Percentiles rank a stretch among this genome's conserved stretches.
phyloP scores from a whole-genome alignment of 2,797 vertebrate species.

The Agapornis canus region DNA sequence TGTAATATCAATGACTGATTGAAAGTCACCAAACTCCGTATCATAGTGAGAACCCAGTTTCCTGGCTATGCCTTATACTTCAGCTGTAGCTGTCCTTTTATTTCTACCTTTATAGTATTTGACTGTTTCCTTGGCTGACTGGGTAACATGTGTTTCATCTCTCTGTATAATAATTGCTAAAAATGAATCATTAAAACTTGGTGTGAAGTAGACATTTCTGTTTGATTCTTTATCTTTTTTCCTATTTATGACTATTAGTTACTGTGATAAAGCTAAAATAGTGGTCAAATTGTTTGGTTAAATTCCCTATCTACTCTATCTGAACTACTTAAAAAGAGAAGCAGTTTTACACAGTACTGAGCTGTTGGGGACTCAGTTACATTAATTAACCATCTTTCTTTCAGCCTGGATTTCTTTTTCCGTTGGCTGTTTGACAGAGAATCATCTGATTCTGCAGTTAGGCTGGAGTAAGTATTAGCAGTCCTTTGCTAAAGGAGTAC shows the following conservation, averaged over 20 bases:
- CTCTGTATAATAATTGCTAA: background rate
- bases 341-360: background rate
- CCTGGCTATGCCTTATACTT: background rate
- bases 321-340: background rate
- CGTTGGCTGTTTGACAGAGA: constrained; percentile 91
- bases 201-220: background rate
- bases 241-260: background rate
- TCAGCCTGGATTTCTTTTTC: constrained; percentile 91
- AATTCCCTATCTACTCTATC: background rate
- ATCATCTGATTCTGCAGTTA: constrained; percentile 76
- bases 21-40: background rate
- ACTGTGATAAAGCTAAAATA: background rate
- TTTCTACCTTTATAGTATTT: background rate
- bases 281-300: background rate
- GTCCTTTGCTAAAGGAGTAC: background rate
- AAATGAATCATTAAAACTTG: background rate
- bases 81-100: background rate
- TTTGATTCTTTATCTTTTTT: background rate
- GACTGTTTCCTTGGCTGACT: background rate
- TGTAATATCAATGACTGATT: background rate
- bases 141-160: background rate
- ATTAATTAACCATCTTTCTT: constrained; percentile 22
- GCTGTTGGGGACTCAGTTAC: background rate
- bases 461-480: constrained; percentile 90
- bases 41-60: background rate